phyloP scores from a whole-genome alignment of 1,140 invertebrate species.

The Caerostris darwini region DNA sequence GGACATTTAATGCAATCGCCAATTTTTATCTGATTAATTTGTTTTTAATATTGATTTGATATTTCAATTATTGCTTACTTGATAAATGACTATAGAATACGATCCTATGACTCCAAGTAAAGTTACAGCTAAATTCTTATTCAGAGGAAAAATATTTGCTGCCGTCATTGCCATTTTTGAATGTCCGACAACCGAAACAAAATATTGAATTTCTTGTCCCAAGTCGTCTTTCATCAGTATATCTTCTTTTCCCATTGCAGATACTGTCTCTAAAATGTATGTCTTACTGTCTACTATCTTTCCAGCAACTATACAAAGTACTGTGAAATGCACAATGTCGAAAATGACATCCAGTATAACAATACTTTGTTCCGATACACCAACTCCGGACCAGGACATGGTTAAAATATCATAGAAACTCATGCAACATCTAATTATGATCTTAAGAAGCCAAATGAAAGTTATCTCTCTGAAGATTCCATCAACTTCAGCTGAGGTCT shows the following conservation, averaged over 20 bases:
- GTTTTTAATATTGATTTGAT: no score
- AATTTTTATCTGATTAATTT: no score
- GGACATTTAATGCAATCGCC: no score
- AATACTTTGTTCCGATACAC: neutral
- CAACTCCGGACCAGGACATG: neutral
- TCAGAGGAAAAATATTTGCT: slow-evolving; percentile 49
- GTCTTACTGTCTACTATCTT: slow-evolving; percentile 9
- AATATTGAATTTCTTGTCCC: slow-evolving; percentile 26
- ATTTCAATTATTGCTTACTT: neutral
- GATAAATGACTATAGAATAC: slow-evolving; percentile 61
- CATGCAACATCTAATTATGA: slow-evolving; percentile 15
- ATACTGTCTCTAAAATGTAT: neutral
- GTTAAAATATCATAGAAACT: slow-evolving; percentile 42
- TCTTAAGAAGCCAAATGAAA: slow-evolving; percentile 35
- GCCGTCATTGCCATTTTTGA: slow-evolving; percentile 41
- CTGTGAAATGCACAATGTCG: neutral
- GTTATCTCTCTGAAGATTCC: neutral
- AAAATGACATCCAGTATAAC: neutral
- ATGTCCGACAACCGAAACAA: slow-evolving; percentile 52
- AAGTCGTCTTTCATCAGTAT: neutral
- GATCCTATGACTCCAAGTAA: slow-evolving; percentile 51
- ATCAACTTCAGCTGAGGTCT: neutral
- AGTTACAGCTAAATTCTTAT: slow-evolving; percentile 46
- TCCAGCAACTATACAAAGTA: neutral
- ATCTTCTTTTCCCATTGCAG: neutral